Evolutionary conservation across 2,113 vertebrate genomes (phyloP).

Genomic region (Spheniscus mendiculus): DNA sequence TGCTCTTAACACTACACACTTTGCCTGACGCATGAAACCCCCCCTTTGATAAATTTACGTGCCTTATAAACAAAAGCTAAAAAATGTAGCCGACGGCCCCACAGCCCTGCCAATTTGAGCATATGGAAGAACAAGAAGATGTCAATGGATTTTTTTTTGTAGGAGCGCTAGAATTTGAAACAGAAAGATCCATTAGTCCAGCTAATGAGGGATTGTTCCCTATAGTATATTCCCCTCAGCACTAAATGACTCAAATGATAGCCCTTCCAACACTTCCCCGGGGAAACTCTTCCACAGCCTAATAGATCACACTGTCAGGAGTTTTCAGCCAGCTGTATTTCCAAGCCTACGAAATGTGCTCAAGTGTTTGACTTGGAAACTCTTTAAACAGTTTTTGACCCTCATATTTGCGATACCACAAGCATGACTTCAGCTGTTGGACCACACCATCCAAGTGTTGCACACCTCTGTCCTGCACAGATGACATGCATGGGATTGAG

Average conservation of each 20-base stretch:
- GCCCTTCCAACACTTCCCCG: slow-evolving; percentile 54
- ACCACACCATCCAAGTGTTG: neutral
- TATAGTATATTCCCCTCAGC: neutral
- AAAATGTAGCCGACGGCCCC: neutral
- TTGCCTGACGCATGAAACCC: slow-evolving; percentile 16
- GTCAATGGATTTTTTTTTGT: neutral
- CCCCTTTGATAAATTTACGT: slow-evolving; percentile 16
- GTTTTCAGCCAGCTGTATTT: slow-evolving; percentile 58
- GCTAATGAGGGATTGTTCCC: slow-evolving; percentile 50
- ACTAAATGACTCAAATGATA: slow-evolving; percentile 47
- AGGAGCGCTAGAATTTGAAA: neutral
- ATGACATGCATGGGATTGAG: neutral
- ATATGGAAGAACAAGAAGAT: slow-evolving; percentile 45
- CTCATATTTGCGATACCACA: slow-evolving; percentile 7
- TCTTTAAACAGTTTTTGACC: neutral
- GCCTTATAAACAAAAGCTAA: slow-evolving; percentile 57
- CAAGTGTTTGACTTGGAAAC: slow-evolving; percentile 35
- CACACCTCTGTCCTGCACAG: neutral
- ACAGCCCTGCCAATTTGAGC: slow-evolving; percentile 37
- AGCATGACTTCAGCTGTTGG: slow-evolving; percentile 27
- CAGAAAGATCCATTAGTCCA: slow-evolving; percentile 31
- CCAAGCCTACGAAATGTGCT: slow-evolving; percentile 40
- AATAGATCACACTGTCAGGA: slow-evolving; percentile 61
- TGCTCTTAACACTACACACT: slow-evolving; percentile 60
- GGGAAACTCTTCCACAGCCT: slow-evolving; percentile 34